A percentile compares a stretch with the other conserved stretches of the same genome.
These are phyloP conservation scores for Parotocinclus haroldoi DNA, from an alignment of 2,797 vertebrate species.

Conservation along the genomic window DNA sequence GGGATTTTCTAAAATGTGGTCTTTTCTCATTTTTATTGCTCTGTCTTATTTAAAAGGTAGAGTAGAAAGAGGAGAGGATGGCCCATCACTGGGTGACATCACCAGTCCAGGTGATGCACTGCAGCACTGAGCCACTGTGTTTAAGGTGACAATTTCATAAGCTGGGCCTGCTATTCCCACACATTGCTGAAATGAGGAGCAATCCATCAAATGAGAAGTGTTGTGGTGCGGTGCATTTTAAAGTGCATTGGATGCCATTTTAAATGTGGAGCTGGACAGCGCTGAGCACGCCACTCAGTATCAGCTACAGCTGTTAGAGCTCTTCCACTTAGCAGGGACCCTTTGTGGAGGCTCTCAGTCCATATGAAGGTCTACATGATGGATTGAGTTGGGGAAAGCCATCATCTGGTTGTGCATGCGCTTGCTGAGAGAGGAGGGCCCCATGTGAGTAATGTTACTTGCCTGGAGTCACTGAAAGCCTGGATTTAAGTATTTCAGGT, in stretches of 20 bases:
- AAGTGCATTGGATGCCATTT: conserved; percentile 40
- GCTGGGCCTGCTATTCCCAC: conserved; percentile 45
- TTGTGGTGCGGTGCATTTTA: conserved; percentile 38
- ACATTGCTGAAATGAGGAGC: conserved; percentile 44
- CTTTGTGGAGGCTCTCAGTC: conserved; percentile 51
- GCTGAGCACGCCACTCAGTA: conserved; percentile 40
- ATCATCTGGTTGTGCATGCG: conserved; percentile 54
- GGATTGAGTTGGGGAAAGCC: conserved; percentile 50
- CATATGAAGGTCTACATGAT: conserved; percentile 45
- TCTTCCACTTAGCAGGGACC: conserved; percentile 54
- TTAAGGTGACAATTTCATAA: conserved; percentile 45
- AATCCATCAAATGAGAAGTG: conserved; percentile 41
- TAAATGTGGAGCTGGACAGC: conserved; percentile 39
- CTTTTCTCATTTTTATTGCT: conserved; percentile 44
- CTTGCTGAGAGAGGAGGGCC: conserved; percentile 49
- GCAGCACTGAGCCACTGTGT: conserved; percentile 31
- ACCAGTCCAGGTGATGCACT: conserved; percentile 37
- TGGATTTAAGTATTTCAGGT: conserved; percentile 59
- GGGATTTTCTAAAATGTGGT: conserved; percentile 30
- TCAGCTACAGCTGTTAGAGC: conserved; percentile 53
- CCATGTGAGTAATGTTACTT: conserved; percentile 57
- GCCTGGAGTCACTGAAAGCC: conserved; percentile 56
- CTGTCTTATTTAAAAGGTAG: conserved; percentile 45
- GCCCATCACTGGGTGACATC: conserved; percentile 42
- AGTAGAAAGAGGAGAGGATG: conserved; percentile 33